Evolutionary conservation across 2,888 invertebrate genomes (phyloP), one percentile per base, ranked within the genome.

Genomic region (Apantesis nais): DNA sequence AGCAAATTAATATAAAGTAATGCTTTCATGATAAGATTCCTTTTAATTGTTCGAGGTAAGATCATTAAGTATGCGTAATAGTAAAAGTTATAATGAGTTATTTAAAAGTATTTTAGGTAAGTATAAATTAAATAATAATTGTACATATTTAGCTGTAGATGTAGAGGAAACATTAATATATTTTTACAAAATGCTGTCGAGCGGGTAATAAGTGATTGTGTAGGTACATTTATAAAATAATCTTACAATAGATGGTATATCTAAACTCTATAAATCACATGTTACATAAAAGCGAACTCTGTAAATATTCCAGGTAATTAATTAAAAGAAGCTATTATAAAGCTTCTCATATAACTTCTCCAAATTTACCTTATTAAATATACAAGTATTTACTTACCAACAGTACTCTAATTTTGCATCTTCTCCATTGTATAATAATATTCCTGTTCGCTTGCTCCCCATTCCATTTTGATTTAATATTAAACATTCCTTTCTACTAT

Each of bases 401-500:
- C 61, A 48, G 60, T 65, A 74, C 71, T 72, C 65, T n/a, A 55
- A 60, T 73, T 68, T 65, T 58, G 61, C 73, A 64, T 64, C 58
- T 67, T 61, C 67, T 63, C 52, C 66, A 78, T 73, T 66, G 68
- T 1, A 66, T 55, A 55, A 25, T 55, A 58, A 69, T 79, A 75
- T 72, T 67, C 71, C 62, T 67, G 77, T 52, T 52, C 48, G 34
- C 48, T 37, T 52, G 62, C 77, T 66, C 74, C 66, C 76, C 44
- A 76, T 77, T 75, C 70, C 72, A 76, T 71, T 79, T 79, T 80
- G 82, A 83, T 84, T 82, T 80, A 81, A 84, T 85, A 86, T 83
- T 81, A 79, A 80, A 83, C 86, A 86, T 87, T 84, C 85, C 84
- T 74, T 62, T 80, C 79, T 78, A 83, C 81, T 85, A 89, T 89